A percentile compares a stretch with the other conserved stretches of the same genome.
phyloP scores from a whole-genome alignment of 2,888 invertebrate species.

The Branchellion lobata region DNA sequence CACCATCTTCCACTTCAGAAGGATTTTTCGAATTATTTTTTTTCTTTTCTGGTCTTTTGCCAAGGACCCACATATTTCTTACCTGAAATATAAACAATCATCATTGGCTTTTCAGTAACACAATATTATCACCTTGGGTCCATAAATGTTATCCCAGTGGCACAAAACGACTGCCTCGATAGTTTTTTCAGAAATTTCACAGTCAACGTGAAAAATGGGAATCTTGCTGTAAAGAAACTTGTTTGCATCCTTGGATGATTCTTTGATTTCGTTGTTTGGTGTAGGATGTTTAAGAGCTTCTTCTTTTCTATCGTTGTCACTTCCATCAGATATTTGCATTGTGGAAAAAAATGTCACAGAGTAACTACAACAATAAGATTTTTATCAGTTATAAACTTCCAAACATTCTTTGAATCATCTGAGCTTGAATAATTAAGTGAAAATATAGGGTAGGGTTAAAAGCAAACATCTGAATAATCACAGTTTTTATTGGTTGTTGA shows the following conservation, averaged over 20 bases:
- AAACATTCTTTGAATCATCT: no score
- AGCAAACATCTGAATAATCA: no score
- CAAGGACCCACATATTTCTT: not conserved
- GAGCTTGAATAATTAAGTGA: no score
- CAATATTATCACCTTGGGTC: constrained; percentile 54
- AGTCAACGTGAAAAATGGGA: constrained; percentile 30
- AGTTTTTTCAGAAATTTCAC: constrained; percentile 6
- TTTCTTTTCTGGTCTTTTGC: not conserved
- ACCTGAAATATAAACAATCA: not conserved
- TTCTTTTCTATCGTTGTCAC: no score
- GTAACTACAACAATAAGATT: no score
- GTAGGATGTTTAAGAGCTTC: no score
- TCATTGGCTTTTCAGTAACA: not conserved
- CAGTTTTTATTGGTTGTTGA: no score
- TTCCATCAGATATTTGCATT: no score
- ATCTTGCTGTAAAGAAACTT: constrained; percentile 21
- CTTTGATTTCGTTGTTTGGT: not conserved
- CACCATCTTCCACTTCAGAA: no score
- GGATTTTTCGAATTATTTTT: not conserved
- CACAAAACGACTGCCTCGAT: constrained; percentile 54
- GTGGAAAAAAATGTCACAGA: no score
- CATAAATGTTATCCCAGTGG: constrained; percentile 61
- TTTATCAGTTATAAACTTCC: no score
- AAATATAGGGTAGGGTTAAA: no score
- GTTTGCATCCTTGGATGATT: not conserved